A percentile compares a stretch with the other conserved stretches of the same genome.
Evolutionary conservation across 2,888 invertebrate species (phyloP).

Genomic region (Ophion costatus): DNA sequence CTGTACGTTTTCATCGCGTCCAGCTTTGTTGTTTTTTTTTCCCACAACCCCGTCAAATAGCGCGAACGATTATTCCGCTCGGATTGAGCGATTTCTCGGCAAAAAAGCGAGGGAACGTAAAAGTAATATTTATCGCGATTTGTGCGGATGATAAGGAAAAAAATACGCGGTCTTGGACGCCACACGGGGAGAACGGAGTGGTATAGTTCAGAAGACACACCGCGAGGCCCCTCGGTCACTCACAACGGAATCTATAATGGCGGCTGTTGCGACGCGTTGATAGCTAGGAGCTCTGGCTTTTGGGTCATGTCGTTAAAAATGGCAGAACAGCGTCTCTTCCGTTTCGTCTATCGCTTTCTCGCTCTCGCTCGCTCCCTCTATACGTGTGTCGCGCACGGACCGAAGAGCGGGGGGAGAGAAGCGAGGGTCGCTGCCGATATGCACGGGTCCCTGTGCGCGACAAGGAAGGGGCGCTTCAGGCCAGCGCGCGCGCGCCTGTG

Average conservation of each 20-base stretch:
- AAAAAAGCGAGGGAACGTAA: background rate
- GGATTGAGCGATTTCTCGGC: background rate
- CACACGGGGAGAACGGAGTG: constrained; percentile 46
- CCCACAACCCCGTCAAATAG: constrained; percentile 1
- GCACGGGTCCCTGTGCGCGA: constrained; percentile 25
- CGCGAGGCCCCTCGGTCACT: constrained; percentile 78
- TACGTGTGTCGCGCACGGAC: background rate
- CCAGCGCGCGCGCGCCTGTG: constrained; percentile 45
- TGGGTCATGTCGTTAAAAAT: constrained; percentile 63
- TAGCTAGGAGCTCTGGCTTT: constrained; percentile 66
- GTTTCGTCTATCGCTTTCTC: constrained; percentile 20
- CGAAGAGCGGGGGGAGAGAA: constrained; percentile 19
- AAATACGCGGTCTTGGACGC: constrained; percentile 62
- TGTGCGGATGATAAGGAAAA: constrained; percentile 39
- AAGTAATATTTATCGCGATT: constrained; percentile 12
- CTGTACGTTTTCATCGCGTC: constrained; percentile 86
- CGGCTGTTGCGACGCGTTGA: constrained; percentile 71
- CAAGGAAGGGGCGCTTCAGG: constrained; percentile 28
- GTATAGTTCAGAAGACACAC: constrained; percentile 16
- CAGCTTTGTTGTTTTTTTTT: constrained; percentile 44
- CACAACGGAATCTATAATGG: constrained; percentile 82
- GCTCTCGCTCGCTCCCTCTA: constrained; percentile 18
- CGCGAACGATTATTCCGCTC: background rate
- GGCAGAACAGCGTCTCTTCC: constrained; percentile 60
- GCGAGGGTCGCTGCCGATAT: constrained; percentile 33